Evolutionary conservation across 2,797 vertebrate genomes (phyloP).

Genomic region (Enteromius anoplus): DNA sequence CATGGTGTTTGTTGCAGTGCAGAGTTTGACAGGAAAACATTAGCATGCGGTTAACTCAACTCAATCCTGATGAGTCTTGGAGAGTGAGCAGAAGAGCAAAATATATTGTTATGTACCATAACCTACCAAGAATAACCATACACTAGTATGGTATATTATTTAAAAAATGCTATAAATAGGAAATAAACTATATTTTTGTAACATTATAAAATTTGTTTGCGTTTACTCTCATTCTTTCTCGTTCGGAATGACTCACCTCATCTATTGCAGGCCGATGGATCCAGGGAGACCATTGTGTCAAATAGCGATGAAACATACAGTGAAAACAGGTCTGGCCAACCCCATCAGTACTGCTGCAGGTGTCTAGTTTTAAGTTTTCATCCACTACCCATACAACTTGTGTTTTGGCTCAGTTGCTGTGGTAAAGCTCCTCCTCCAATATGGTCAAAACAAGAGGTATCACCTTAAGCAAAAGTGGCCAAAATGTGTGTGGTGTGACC

Average conservation of each 20-base stretch:
- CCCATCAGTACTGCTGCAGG: slow-evolving; percentile 23
- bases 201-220: background rate
- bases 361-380: slow-evolving; percentile 14
- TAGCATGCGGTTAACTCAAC: background rate
- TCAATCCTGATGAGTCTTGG: slow-evolving; percentile 4
- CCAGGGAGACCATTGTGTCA: background rate
- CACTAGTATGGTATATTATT: background rate
- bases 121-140: background rate
- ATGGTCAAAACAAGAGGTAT: slow-evolving; percentile 41
- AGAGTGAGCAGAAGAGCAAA: background rate
- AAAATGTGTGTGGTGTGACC: slow-evolving; percentile 50
- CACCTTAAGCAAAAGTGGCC: slow-evolving; percentile 43
- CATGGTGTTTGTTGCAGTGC: slow-evolving; percentile 47
- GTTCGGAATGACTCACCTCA: background rate
- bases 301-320: background rate
- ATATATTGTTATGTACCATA: background rate
- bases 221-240: background rate
- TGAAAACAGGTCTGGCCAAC: background rate
- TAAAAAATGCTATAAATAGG: background rate
- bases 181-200: background rate
- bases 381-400: slow-evolving; percentile 19
- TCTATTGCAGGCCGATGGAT: slow-evolving; percentile 10
- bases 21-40: background rate
- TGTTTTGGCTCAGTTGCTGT: slow-evolving; percentile 38
- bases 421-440: slow-evolving; percentile 46